Base-by-base conservation (phyloP, 2,797 vertebrate species). In the Sebastes umbrosus region DNA sequence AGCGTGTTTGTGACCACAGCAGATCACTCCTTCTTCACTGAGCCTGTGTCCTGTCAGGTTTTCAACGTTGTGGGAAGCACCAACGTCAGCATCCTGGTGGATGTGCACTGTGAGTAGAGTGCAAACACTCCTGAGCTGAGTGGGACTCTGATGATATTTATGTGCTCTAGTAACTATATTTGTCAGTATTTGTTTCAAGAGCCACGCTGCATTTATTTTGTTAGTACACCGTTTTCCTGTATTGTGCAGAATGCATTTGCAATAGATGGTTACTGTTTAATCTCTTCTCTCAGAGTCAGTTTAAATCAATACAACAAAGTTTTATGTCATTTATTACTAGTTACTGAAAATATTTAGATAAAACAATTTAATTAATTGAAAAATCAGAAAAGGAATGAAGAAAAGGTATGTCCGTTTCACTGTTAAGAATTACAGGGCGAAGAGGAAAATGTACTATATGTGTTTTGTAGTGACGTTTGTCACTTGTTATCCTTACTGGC, bases 41-140 rank as follows among this genome's bases (percentile, higher is more conserved):
- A 99, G 92, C 98, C 98, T 0, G 98, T 99, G 67, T 98, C 97
- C 76, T 99, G 98, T 50, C 97, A 97, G 85, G 98, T 99, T 65
- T 97, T 97, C 95, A 99, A 99, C 54, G 96, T 97, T 9, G 96
- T 99, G 82, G 98, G 98, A 57, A 98, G 91, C 95, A 99, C 98
- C 87, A 99, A 99, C 1, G 97, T 98, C 95, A 99, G 98, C 97
- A 98, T 97, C 3, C 91, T 99, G 77, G 98, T 99, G 82, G 97
- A 99, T 0, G 98, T 99, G 5, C 98, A 99, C 92, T 99, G 98
- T 99, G 94, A 97, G 98, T 92, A 20, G 27, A 78, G 71, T 0
- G 58, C 62, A 50, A 46, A 77, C 72, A 16, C 58, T 60, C 11
- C 69, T 34, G 43, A 57, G 52, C 83, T 71, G 59, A 78, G 50